Conservation (phyloP, 1,140 invertebrate species). For the Camponotus vicinus region DNA sequence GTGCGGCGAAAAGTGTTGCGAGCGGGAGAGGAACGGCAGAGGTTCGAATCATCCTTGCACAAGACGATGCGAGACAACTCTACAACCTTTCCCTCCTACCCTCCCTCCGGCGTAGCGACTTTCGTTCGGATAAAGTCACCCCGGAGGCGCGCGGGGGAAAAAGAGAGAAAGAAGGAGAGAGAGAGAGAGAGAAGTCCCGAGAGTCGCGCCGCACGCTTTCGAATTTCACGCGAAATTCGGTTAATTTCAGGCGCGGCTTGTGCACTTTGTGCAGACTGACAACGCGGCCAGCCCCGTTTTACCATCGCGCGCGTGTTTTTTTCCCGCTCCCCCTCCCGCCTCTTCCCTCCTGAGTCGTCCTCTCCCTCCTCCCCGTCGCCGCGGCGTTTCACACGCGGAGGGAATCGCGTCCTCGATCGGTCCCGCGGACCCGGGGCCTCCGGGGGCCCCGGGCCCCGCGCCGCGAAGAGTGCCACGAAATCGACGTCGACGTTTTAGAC, state of each 20-base stretch:
- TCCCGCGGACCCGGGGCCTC: not conserved
- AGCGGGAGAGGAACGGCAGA: not conserved
- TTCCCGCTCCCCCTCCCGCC: not conserved
- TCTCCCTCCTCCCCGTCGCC: too few species aligned
- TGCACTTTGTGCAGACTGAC: constrained; percentile 29
- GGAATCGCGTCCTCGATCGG: constrained; percentile 31
- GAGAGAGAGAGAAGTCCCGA: constrained; percentile 13
- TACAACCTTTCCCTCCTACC: not conserved
- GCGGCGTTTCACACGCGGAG: constrained; percentile 5
- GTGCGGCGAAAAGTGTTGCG: constrained; percentile 43
- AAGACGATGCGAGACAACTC: constrained; percentile 63
- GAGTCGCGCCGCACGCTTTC: constrained; percentile 63
- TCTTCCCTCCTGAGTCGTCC: too few species aligned
- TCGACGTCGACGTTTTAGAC: constrained; percentile 20
- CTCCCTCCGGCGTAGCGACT: constrained; percentile 37
- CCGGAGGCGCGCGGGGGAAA: constrained; percentile 38
- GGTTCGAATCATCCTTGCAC: constrained; percentile 64
- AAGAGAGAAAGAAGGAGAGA: not conserved
- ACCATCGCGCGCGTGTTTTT: constrained; percentile 41
- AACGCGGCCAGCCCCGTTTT: constrained; percentile 32
- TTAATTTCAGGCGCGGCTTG: constrained; percentile 53
- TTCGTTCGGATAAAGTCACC: constrained; percentile 69
- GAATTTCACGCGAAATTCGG: constrained; percentile 74
- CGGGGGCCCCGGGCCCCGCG: not conserved
- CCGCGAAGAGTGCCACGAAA: not conserved